These are phyloP conservation scores for Perdita meconis DNA, from an alignment of 2,888 invertebrate species.

Conservation along the genomic window DNA sequence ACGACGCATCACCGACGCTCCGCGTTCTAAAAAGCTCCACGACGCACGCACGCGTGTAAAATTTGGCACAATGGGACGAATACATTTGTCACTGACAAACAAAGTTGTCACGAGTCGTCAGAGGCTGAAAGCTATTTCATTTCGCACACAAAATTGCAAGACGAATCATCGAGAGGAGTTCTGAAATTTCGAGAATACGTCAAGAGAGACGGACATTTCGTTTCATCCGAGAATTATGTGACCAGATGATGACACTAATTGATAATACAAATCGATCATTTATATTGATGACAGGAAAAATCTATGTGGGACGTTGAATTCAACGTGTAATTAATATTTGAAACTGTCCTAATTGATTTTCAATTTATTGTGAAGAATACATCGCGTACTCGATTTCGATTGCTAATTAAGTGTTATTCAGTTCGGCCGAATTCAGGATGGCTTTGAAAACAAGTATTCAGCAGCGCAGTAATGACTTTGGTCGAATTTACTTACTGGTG, in stretches of 20 bases:
- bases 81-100: constrained; percentile 47
- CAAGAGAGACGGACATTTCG: too few species aligned
- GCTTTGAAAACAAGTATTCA: background rate
- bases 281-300: background rate
- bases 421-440: background rate
- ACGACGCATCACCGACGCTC: background rate
- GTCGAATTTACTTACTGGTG: constrained; percentile 2
- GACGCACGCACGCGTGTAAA: constrained; percentile 56
- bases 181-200: too few species aligned
- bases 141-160: background rate
- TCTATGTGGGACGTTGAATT: background rate
- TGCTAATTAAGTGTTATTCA: background rate
- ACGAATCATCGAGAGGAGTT: too few species aligned
- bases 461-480: background rate
- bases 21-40: constrained; percentile 1
- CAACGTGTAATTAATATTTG: background rate
- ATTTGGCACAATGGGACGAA: constrained; percentile 64
- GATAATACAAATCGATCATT: background rate
- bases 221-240: too few species aligned
- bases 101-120: constrained; percentile 43
- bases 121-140: constrained; percentile 11
- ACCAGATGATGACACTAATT: too few species aligned
- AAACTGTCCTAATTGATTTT: background rate
- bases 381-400: background rate
- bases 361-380: background rate